phyloP scores from a whole-genome alignment of 1,140 invertebrate genomes.

The Atopsyche davidsoni region DNA sequence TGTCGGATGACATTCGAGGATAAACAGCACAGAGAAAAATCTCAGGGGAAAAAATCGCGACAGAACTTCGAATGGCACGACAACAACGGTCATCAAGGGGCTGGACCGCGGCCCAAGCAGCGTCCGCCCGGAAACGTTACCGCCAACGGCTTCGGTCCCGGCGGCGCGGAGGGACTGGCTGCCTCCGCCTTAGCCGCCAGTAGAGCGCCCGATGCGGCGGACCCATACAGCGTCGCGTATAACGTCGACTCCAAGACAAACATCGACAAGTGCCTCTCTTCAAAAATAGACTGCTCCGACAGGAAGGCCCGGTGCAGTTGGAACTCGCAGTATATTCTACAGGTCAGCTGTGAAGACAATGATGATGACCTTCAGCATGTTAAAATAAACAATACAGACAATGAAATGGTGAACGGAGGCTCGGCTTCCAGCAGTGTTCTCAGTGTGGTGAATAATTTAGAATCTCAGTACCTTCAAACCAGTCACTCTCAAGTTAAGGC shows the following conservation, averaged over 20 bases:
- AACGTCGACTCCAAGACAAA: conserved; percentile 19
- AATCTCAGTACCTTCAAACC: background rate
- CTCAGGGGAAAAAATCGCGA: conserved; percentile 13
- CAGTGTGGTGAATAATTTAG: conserved; percentile 16
- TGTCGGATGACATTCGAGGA: conserved; percentile 8
- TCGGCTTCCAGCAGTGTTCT: background rate
- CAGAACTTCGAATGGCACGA: conserved; percentile 6
- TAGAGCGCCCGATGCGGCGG: conserved; percentile 5
- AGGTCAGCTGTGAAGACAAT: conserved; percentile 9
- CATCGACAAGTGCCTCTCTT: conserved; percentile 15
- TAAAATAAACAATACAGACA: conserved; percentile 24
- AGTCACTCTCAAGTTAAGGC: background rate
- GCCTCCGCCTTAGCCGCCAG: conserved; percentile 4
- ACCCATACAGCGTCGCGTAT: conserved; percentile 18
- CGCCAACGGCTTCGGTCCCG: conserved; percentile 12
- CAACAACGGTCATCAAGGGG: background rate
- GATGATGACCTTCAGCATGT: conserved; percentile 2
- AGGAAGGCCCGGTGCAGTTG: conserved; percentile 15
- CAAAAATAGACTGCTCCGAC: conserved; percentile 10
- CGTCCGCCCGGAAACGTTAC: conserved; percentile 15
- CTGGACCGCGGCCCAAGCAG: conserved; percentile 15
- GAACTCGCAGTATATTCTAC: conserved; percentile 6
- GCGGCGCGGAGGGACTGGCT: background rate
- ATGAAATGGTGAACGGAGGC: background rate
- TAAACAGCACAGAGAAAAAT: conserved; percentile 10